Evolutionary conservation across 1,140 invertebrate species (phyloP), one percentile per base, ranked within the genome.

Genomic region (Atta colombica): DNA sequence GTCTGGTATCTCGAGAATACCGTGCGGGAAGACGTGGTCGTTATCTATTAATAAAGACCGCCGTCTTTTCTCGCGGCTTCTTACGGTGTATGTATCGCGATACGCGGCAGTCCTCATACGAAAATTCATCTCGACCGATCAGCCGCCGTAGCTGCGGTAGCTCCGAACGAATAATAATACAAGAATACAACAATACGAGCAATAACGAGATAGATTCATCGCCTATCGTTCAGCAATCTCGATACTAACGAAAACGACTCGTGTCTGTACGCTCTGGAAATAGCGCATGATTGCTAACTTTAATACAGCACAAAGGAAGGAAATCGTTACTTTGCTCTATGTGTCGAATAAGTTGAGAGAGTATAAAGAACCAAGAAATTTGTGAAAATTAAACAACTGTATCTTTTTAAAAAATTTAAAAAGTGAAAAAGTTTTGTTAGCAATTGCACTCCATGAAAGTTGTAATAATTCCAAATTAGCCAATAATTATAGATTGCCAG

Each of bases 21-120:
- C 85, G 74, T 91, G 89, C 63, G 89, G 71, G 91, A 92, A 92
- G 89, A 92, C 87, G 89, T 81, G 92, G 88, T 81, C 88, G 84
- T 91, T 74, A 66, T 90, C 93, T 94, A 92, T 92, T 93, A 94
- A 92, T 93, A 93, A 90, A 91, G 86, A 87, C 8, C 89, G 92
- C 89, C 86, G 75, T 77, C 80, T 91, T 84, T 74, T 86, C 85
- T 89, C 90, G 87, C 71, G 31, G 84, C 66, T 60, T 63, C 74
- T 85, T 88, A 86, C 90, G 88, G 87, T 84, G 28, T 78, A 88
- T 80, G 84, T 55, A 78, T 74, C 28, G 66, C 53, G 89, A 61
- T 78, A 51, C 86, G 71, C 74, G 88, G 71, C 88, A 89, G 87
- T 91, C 86, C 75, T 90, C 84, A 77, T 69, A 91, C 91, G 92